Evolutionary conservation across 2,797 vertebrate species (phyloP), one percentile per base, ranked within the genome.

Genomic region (Staurois parvus): DNA sequence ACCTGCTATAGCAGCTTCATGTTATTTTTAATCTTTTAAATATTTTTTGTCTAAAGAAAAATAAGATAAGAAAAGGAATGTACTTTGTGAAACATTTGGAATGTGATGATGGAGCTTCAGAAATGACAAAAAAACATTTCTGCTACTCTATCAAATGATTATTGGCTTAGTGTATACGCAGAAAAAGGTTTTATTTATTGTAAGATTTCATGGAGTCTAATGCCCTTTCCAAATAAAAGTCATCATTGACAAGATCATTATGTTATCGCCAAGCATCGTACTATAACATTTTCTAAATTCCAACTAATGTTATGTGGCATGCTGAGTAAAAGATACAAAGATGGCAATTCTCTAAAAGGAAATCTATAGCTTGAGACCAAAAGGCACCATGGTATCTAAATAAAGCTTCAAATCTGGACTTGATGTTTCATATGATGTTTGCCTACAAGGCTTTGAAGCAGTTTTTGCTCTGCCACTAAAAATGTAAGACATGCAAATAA

Each of bases 61-160:
- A 88, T 83, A 86, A 64, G 77, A 86, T 88, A 87, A 81, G 83
- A 89, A 82, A 87, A 89, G 90, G 80, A 91, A 80, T 80, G 83
- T 32, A 83, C 88, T 91, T 87, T 86, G 73, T 86, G 37, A 37
- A 37, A 37, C 84, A 69, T 76, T 72, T 87, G 83, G 89, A 81
- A 80, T 82, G 48, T 87, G 87, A 89, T 87, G 86, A 83, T 82
- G 84, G 92, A 64, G n/a, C 21, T 64, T 82, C 72, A 81, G 21
- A 76, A 81, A 62, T 42, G 32, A 66, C 78, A 37, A 40, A 75
- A 72, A 59, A 59, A 76, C 72, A 12, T 66, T 66, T 64, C 64
- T 82, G 42, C 72, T 76, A 48, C 9, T 40, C 69, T 45, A 45
- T 72, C 45, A 70, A 45, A 68, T 56, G 19, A 48, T 84, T 72